Conservation (phyloP, 2,888 invertebrate species). For the Pedicia rivosa region DNA sequence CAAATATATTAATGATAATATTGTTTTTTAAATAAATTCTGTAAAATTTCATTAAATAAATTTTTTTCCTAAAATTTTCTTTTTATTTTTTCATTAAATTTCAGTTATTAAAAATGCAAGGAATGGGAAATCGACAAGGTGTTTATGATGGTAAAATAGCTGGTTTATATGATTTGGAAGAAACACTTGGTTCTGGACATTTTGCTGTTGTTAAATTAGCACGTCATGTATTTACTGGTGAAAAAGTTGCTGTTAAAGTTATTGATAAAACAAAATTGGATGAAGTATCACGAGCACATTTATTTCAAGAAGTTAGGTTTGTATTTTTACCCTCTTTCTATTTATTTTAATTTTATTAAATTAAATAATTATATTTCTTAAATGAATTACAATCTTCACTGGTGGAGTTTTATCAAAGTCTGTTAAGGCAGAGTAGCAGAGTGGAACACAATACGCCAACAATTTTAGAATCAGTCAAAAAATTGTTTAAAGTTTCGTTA, state of each 20-base stretch:
- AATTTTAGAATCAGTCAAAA: no score
- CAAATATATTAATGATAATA: no score
- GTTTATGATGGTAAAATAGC: conserved; percentile 79
- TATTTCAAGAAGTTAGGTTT: conserved; percentile 78
- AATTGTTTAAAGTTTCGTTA: no score
- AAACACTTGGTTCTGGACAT: conserved; percentile 94
- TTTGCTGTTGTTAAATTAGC: conserved; percentile 98
- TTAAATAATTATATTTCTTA: conserved; percentile 3
- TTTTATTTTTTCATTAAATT: no score
- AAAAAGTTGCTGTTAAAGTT: conserved; percentile 94
- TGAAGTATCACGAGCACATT: conserved; percentile 86
- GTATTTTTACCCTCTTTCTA: conserved; percentile 9
- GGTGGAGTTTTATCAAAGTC: no score
- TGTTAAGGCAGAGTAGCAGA: no score
- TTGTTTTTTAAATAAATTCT: no score
- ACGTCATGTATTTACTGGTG: conserved; percentile 95
- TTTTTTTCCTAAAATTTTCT: no score
- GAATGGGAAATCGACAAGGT: conserved; percentile 13
- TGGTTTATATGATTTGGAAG: conserved; percentile 93
- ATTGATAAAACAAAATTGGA: conserved; percentile 98
- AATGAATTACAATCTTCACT: no score
- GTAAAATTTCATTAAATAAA: no score
- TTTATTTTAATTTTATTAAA: conserved; percentile 6
- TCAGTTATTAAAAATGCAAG: conserved; percentile 15
- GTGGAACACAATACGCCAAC: no score